Conservation (phyloP, 2,113 vertebrate genomes). For the Geococcyx californianus region DNA sequence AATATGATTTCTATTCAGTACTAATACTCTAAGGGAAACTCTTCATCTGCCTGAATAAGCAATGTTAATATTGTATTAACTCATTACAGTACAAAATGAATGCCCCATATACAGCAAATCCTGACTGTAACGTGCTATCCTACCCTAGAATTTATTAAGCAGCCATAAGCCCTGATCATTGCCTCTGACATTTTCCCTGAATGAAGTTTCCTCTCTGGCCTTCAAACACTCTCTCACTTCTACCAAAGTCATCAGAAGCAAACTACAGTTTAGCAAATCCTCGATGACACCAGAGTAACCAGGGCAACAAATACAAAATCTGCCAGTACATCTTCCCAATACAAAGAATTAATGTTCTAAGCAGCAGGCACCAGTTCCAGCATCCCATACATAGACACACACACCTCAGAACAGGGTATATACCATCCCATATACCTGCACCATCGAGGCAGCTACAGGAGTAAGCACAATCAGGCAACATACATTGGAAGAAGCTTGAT, state of each 20-base stretch:
- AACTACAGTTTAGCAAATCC: not conserved
- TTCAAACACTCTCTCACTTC: not conserved
- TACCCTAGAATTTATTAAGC: not conserved
- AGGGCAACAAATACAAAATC: not conserved
- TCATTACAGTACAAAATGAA: not conserved
- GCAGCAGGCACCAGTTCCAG: not conserved
- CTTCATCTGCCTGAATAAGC: not conserved
- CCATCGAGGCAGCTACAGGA: not conserved
- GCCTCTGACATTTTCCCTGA: not conserved
- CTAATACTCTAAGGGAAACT: not conserved
- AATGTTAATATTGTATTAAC: not conserved
- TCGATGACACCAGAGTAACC: not conserved
- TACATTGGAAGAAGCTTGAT: not conserved
- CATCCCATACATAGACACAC: not conserved
- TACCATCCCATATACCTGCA: not conserved
- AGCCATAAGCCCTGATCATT: not conserved
- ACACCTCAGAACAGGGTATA: not conserved
- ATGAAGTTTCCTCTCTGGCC: not conserved
- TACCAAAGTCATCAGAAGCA: not conserved
- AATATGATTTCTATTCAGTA: not conserved
- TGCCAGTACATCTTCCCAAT: not conserved
- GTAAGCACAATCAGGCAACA: not conserved
- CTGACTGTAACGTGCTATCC: not conserved
- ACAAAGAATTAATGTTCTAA: not conserved
- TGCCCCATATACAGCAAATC: not conserved